phyloP scores from a whole-genome alignment of 2,888 invertebrate genomes.

The Strigamia transsilvanica region DNA sequence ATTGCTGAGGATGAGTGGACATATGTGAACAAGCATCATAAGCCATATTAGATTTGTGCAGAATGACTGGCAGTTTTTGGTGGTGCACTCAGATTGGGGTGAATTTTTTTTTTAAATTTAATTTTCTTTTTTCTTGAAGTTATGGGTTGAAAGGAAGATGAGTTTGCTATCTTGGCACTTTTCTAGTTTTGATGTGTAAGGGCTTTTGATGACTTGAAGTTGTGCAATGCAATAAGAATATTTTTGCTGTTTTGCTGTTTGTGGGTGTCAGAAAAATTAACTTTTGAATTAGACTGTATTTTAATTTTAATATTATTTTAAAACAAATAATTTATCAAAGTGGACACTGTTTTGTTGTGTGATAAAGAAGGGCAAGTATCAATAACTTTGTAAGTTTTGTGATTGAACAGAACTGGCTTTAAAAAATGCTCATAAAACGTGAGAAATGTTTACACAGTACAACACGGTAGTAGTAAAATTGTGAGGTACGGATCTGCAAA shows the following conservation, averaged over 20 bases:
- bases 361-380: too few relatives aligned
- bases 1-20: constrained; percentile 3
- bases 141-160: constrained; percentile 1
- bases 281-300: too few relatives aligned
- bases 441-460: background rate
- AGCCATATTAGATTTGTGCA: background rate
- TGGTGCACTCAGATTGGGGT: background rate
- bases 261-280: too few relatives aligned
- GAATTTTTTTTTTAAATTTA: background rate
- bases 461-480: background rate
- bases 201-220: background rate
- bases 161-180: background rate
- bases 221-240: too few relatives aligned
- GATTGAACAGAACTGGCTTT: too few relatives aligned
- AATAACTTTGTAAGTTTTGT: too few relatives aligned
- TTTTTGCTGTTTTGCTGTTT: too few relatives aligned
- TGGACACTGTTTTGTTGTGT: too few relatives aligned
- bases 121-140: background rate
- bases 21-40: constrained; percentile 3
- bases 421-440: background rate
- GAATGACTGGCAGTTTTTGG: background rate
- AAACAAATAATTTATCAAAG: too few relatives aligned
- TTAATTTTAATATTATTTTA: too few relatives aligned
- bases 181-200: background rate
- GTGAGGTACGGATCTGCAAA: background rate